Evolutionary conservation across 2,797 vertebrate genomes (phyloP).

Genomic region (Mus minutoides): DNA sequence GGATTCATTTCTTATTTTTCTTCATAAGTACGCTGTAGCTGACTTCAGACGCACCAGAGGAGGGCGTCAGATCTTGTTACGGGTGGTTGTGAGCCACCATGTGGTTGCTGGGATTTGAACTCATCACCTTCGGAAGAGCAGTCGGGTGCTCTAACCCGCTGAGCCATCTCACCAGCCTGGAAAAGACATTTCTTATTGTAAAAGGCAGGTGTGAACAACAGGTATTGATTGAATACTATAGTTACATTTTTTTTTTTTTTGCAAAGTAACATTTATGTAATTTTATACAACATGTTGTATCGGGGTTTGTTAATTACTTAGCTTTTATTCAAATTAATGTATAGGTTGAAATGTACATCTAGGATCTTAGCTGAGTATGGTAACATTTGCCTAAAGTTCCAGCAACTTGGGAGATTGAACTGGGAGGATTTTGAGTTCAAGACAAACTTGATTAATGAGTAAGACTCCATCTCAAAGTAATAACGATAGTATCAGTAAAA

Average conservation of each 20-base stretch:
- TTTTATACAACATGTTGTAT: neutral
- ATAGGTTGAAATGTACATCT: neutral
- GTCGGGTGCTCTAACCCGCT: too few species aligned
- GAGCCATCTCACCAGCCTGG: too few species aligned
- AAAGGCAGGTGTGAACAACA: neutral
- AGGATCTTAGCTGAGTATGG: neutral
- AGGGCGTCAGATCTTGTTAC: too few species aligned
- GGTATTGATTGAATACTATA: constrained; percentile 1
- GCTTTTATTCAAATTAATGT: neutral
- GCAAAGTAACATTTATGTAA: constrained; percentile 39
- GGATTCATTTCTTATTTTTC: too few species aligned
- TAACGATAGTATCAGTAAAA: neutral
- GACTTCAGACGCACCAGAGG: too few species aligned
- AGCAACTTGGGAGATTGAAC: neutral
- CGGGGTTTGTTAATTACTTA: neutral
- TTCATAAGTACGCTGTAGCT: too few species aligned
- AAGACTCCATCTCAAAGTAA: neutral
- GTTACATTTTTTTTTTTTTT: neutral
- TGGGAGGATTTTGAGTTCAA: neutral
- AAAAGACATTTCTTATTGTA: too few species aligned
- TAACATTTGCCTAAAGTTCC: neutral
- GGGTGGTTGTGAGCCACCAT: too few species aligned
- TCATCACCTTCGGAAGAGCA: too few species aligned
- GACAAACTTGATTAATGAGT: neutral
- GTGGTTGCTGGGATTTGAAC: too few species aligned